Evolutionary conservation across 2,888 invertebrate species (phyloP), one percentile per base, ranked within the genome.

Genomic region (Andrena marginata): DNA sequence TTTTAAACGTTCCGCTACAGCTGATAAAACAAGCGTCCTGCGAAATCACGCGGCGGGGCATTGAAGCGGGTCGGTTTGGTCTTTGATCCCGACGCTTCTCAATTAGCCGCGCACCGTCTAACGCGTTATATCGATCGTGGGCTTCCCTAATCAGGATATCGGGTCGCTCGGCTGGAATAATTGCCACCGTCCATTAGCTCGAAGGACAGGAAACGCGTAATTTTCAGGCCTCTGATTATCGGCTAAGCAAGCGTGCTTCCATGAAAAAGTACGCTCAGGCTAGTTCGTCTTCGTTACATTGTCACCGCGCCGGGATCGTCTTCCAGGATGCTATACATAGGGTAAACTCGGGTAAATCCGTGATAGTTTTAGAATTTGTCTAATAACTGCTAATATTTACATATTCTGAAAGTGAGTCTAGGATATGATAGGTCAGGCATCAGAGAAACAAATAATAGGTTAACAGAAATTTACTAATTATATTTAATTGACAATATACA

Each of bases 161-260:
- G 65, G 70, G 73, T 83, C 74, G 54, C 83, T 48, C 20, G 60
- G 59, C 31, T 51, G 65, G 70, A 73, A 70, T 74, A 77, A 83
- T 83, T 74, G 77, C 77, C 73, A 35, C 29, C 62, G 72, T 73
- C 72, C 77, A 81, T 83, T 77, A 83, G 60, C 59, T 26, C 51
- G 54, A 49, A 54, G 51, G 77, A 62, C 74, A 48, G 65, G 62
- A 23, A 51, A 70, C 72, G 68, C 67, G 64, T 48, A 56, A 49
- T 56, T 48, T 65, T 35, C 35, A 10, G 51, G 48, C 54, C 54
- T 56, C 13, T 23, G 51, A 26, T 49, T 63, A 71, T 20, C 29
- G 2, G 42, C 10, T 3, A n/a, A 48, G 13, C 29, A 54, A 23
- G 8, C 33, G 33, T 7, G 31, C 1, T 31, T 23, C 26, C 10